Base-by-base conservation (phyloP, 2,113 vertebrate genomes). In the Macquaria ambigua region DNA sequence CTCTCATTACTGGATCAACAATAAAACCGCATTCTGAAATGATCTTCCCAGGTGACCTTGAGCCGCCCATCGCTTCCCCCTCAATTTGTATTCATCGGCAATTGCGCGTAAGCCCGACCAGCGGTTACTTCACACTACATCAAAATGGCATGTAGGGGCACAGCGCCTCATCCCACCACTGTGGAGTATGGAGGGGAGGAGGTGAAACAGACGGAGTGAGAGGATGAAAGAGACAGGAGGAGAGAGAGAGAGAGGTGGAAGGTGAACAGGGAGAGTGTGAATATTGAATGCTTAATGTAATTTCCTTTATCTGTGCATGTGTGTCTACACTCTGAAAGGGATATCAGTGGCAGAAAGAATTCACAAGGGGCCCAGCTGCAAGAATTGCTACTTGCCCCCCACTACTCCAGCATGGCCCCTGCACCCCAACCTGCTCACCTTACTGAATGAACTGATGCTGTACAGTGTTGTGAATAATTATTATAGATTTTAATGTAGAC, bases 81-180 rank as follows among this genome's bases (percentile, higher is more conserved):
- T 82, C 83, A 87, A 88, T 92, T 89, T 84, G 79, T 90, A 90
- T 93, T 94, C 93, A 92, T 82, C 82, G 23, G 63, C 79, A 75
- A 77, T 80, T 81, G 43, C 53, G 64, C 72, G 68, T 62, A 55
- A 88, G 75, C 82, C 87, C 53, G 70, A 74, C 80, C 83, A 39
- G 86, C 80, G 81, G 84, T 91, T 90, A 93, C 91, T 95, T 93
- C 90, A 92, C 91, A 89, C 90, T 89, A 87, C 84, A 91, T 93
- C 92, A 89, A 92, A 84, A 91, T 79, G 78, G 73, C 84, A 85
- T 90, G 89, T 89, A 82, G 76, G 83, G 53, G 83, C 78, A 82
- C 79, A 81, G 28, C 12, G 77, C 62, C 81, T 80, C 67, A 81
- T 78, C 76, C 64, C 34, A 43, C 28, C 37, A 12, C 58, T 31